Evolutionary conservation across 2,888 invertebrate genomes (phyloP).

Genomic region (Scaptomyza caliginosa): DNA sequence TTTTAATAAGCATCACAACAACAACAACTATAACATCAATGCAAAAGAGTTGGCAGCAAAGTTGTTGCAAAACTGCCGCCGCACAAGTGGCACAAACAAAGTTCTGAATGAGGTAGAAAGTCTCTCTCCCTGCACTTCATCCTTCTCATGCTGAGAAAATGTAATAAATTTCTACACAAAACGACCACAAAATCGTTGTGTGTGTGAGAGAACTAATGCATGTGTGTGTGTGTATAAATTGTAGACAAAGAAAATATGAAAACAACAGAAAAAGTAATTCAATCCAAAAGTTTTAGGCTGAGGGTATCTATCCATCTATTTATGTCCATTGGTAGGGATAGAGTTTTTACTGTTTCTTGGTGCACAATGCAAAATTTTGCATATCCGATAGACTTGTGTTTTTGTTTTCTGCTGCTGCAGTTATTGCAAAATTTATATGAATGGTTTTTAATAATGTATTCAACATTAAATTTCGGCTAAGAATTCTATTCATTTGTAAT

Average conservation of each 20-base stretch:
- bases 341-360: slow-evolving; percentile 22
- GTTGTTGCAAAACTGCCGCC: slow-evolving; percentile 56
- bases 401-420: slow-evolving; percentile 48
- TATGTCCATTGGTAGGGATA: slow-evolving; percentile 15
- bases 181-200: slow-evolving; percentile 68
- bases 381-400: slow-evolving; percentile 68
- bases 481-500: slow-evolving; percentile 32
- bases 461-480: slow-evolving; percentile 52
- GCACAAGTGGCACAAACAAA: slow-evolving; percentile 60
- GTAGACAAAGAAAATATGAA: slow-evolving; percentile 69
- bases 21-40: slow-evolving; percentile 30
- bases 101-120: slow-evolving; percentile 57
- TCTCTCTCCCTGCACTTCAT: slow-evolving; percentile 8
- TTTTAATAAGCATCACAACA: slow-evolving; percentile 58
- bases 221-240: slow-evolving; percentile 24
- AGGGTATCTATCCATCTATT: slow-evolving; percentile 58
- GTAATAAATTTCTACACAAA: slow-evolving; percentile 74
- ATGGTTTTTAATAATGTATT: slow-evolving; percentile 47
- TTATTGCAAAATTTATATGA: slow-evolving; percentile 43
- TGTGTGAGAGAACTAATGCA: slow-evolving; percentile 4
- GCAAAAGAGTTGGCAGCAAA: slow-evolving; percentile 49
- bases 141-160: slow-evolving; percentile 51
- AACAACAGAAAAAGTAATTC: slow-evolving; percentile 59
- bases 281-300: slow-evolving; percentile 47
- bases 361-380: slow-evolving; percentile 52